Conservation (phyloP, 2,888 invertebrate species). For the Thyatira batis region DNA sequence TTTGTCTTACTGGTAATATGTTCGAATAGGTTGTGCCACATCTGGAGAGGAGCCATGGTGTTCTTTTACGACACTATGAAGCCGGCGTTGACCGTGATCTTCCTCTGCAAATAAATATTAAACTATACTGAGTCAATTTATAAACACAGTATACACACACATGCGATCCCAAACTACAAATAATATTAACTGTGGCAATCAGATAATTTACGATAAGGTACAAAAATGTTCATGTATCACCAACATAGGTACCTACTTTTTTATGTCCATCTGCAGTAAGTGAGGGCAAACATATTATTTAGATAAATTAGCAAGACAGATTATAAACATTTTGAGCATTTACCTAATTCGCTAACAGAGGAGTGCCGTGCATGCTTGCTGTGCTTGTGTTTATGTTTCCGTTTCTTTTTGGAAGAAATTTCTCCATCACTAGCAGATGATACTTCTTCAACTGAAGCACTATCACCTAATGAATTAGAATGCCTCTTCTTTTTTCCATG, state of each 20-base stretch:
- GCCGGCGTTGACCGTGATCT: slow-evolving; percentile 50
- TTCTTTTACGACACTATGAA: slow-evolving; percentile 75
- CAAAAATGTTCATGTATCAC: too few species aligned
- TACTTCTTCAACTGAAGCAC: slow-evolving; percentile 52
- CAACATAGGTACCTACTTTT: too few species aligned
- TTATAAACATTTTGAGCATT: too few species aligned
- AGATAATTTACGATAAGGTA: too few species aligned
- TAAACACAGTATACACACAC: too few species aligned
- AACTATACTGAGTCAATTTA: too few species aligned
- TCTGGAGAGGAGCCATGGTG: slow-evolving; percentile 61
- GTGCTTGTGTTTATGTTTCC: slow-evolving; percentile 72
- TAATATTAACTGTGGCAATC: too few species aligned
- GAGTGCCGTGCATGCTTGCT: slow-evolving; percentile 57
- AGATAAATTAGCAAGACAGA: too few species aligned
- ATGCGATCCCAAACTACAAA: too few species aligned
- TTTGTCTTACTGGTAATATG: slow-evolving; percentile 78
- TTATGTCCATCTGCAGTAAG: too few species aligned
- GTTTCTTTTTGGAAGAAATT: slow-evolving; percentile 68
- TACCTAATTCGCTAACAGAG: slow-evolving; percentile 59
- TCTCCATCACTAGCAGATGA: slow-evolving; percentile 69
- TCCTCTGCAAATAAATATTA: slow-evolving; percentile 33
- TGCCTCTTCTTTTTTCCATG: slow-evolving; percentile 73
- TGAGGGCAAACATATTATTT: too few species aligned
- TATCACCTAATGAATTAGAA: slow-evolving; percentile 53
- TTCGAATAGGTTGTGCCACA: slow-evolving; percentile 58